Evolutionary conservation across 1,140 invertebrate genomes (phyloP).

Genomic region (Drosophila ironensis): DNA sequence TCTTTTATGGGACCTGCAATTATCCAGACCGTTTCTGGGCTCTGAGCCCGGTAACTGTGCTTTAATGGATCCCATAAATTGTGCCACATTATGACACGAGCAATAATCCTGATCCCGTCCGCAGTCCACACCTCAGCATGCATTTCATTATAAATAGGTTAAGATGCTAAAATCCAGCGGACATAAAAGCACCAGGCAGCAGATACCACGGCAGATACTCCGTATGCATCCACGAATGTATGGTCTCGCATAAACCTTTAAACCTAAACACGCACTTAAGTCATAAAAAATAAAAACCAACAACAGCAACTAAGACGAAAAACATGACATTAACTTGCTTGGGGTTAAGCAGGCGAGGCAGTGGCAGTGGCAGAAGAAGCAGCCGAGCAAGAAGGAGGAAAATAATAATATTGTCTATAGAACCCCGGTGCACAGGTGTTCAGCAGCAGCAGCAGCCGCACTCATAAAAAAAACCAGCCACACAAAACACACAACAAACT

Average conservation of each 20-base stretch:
- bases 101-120: conserved; percentile 29
- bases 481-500: conserved; percentile 54
- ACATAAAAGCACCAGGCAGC: conserved; percentile 35
- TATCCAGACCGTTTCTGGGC: conserved; percentile 49
- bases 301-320: conserved; percentile 73
- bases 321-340: conserved; percentile 80
- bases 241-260: conserved; percentile 61
- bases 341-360: conserved; percentile 53
- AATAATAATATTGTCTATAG: conserved; percentile 73
- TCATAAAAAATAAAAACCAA: conserved; percentile 65
- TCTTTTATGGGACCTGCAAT: conserved; percentile 39
- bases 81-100: conserved; percentile 58
- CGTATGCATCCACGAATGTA: background rate
- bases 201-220: conserved; percentile 11
- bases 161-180: conserved; percentile 72
- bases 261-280: conserved; percentile 79
- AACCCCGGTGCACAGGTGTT: conserved; percentile 79
- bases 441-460: conserved; percentile 35
- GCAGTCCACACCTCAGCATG: conserved; percentile 31
- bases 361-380: background rate
- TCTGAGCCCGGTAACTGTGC: conserved; percentile 57
- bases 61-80: conserved; percentile 71
- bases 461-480: conserved; percentile 48
- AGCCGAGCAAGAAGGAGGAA: conserved; percentile 15
- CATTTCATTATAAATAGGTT: conserved; percentile 80